A percentile compares a stretch with the other conserved stretches of the same genome.
Evolutionary conservation across 2,113 vertebrate species (phyloP).

Genomic region (Illadopsis cleaveri): DNA sequence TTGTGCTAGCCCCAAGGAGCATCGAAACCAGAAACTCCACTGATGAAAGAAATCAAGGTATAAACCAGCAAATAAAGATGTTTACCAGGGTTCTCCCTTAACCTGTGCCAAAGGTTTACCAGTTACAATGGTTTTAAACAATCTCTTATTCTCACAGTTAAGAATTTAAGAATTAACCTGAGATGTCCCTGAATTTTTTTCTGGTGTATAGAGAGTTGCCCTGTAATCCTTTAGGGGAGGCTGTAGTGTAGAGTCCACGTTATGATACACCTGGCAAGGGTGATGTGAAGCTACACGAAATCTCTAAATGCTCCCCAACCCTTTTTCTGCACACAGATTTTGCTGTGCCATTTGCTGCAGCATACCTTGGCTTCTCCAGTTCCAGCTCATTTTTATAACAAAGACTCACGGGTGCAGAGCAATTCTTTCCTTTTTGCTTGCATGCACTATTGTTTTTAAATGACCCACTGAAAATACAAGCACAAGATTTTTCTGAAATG

Average conservation of each 20-base stretch:
- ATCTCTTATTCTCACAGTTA: neutral
- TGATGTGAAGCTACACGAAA: neutral
- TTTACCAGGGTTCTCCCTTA: neutral
- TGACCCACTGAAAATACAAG: conserved; percentile 20
- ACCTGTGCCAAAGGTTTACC: neutral
- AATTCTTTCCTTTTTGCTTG: conserved; percentile 2
- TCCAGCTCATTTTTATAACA: neutral
- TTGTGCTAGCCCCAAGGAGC: neutral
- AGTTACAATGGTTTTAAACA: neutral
- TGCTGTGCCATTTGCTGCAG: neutral
- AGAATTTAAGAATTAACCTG: neutral
- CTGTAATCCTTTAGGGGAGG: neutral
- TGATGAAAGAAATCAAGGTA: neutral
- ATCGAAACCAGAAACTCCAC: neutral
- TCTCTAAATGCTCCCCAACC: neutral
- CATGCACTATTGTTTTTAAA: neutral
- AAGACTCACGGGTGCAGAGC: neutral
- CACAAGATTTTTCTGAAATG: conserved; percentile 46
- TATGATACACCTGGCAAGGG: neutral
- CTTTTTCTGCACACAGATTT: neutral
- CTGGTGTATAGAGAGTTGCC: accelerated
- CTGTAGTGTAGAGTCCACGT: accelerated
- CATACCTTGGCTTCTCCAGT: neutral
- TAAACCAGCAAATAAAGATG: neutral
- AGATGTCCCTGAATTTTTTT: neutral